phyloP scores from a whole-genome alignment of 2,113 vertebrate genomes.

The Petrocephalus microphthalmus region DNA sequence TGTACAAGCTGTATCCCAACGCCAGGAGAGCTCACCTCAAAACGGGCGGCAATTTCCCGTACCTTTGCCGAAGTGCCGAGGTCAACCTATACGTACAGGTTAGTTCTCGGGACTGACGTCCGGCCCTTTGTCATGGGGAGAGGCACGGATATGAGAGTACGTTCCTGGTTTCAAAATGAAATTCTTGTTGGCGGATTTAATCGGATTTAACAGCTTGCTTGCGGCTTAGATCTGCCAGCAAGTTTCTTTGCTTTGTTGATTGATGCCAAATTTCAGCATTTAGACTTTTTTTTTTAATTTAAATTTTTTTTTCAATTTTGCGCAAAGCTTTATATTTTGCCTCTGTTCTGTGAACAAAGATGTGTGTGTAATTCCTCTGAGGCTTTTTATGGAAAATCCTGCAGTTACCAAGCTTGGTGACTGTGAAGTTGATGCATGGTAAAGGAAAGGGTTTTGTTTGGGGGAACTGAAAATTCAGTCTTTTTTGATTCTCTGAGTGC shows the following conservation, averaged over 20 bases:
- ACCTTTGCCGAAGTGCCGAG: slow-evolving; percentile 90
- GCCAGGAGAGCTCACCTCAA: slow-evolving; percentile 95
- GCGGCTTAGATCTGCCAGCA: not conserved
- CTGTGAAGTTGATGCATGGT: not conserved
- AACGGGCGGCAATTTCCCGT: slow-evolving; percentile 94
- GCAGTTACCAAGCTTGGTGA: not conserved
- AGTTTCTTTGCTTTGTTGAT: not conserved
- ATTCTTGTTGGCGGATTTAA: not conserved
- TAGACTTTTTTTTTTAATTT: not conserved
- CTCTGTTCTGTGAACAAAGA: not conserved
- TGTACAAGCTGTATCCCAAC: slow-evolving; percentile 95
- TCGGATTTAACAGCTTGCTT: not conserved
- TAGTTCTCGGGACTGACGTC: slow-evolving; percentile 25
- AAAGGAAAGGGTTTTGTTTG: not conserved
- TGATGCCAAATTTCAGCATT: not conserved
- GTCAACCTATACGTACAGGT: slow-evolving; percentile 96
- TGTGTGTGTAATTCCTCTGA: not conserved
- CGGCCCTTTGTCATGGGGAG: not conserved
- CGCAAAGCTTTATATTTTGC: not conserved
- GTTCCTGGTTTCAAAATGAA: not conserved
- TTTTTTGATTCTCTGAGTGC: not conserved
- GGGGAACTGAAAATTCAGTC: not conserved
- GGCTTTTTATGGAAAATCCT: not conserved
- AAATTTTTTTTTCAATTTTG: not conserved
- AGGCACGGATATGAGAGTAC: not conserved